These are phyloP conservation scores for Antheraea mylitta DNA, from an alignment of 1,140 invertebrate species.

Conservation along the genomic window DNA sequence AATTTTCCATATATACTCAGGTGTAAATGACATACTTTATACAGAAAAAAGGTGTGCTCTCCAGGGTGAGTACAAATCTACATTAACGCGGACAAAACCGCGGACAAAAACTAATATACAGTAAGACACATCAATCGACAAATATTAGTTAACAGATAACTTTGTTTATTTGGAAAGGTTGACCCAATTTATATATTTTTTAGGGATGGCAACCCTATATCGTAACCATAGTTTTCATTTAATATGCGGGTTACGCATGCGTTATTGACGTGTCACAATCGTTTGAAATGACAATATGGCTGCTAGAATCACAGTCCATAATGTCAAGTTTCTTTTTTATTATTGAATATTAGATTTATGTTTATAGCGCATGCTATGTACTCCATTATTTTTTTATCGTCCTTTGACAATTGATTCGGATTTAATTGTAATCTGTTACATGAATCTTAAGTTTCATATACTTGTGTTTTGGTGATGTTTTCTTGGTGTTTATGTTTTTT, in stretches of 20 bases:
- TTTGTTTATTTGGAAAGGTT: neutral
- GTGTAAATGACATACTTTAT: too few relatives aligned
- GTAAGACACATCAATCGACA: too few relatives aligned
- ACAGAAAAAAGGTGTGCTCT: too few relatives aligned
- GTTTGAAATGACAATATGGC: constrained; percentile 51
- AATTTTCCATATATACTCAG: too few relatives aligned
- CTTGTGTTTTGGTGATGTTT: neutral
- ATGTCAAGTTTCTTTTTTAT: constrained; percentile 45
- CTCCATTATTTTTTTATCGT: constrained; percentile 11
- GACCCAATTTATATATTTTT: constrained; percentile 17
- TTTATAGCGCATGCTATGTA: constrained; percentile 18
- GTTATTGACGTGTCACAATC: constrained; percentile 73
- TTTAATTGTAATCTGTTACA: neutral
- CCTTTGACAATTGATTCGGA: constrained; percentile 6
- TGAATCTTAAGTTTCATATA: neutral
- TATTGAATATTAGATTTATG: constrained; percentile 25
- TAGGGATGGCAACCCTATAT: neutral
- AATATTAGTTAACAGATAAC: too few relatives aligned
- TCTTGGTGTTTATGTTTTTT: neutral
- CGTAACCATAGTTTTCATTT: constrained; percentile 44
- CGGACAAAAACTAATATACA: too few relatives aligned
- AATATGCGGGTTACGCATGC: constrained; percentile 72
- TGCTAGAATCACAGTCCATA: constrained; percentile 55
- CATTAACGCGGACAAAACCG: too few relatives aligned
- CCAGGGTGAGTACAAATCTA: too few relatives aligned